Conservation (phyloP, 2,888 invertebrate genomes). For the Acanthacorydalis orientalis region DNA sequence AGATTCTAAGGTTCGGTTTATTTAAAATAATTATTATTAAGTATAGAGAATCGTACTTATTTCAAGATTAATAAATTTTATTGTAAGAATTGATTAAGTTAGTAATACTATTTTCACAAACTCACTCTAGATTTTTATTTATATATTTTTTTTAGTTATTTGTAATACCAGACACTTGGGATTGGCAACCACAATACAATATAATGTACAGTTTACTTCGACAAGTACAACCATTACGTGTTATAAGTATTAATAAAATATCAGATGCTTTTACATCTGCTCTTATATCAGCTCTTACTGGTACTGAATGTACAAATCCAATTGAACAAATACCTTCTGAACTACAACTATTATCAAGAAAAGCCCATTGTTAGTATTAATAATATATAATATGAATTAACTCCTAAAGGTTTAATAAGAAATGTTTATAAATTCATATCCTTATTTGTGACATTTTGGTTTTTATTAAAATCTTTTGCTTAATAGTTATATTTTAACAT, state of each 20-base stretch:
- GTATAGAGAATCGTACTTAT: too few species aligned
- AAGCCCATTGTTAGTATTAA: conserved; percentile 36
- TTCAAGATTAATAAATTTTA: too few species aligned
- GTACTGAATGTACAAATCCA: not conserved
- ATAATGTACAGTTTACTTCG: conserved; percentile 38
- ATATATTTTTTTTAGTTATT: conserved; percentile 35
- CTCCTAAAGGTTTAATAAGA: too few species aligned
- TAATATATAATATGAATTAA: conserved; percentile 1
- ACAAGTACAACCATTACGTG: conserved; percentile 39
- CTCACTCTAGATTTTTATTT: conserved; percentile 7
- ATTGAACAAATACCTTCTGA: conserved; percentile 1
- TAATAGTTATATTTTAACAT: too few species aligned
- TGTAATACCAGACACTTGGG: conserved; percentile 50
- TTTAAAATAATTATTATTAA: too few species aligned
- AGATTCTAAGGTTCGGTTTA: conserved; percentile 37
- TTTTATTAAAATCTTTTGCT: too few species aligned
- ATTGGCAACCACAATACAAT: conserved; percentile 42
- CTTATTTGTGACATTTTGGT: too few species aligned
- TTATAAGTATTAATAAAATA: conserved; percentile 35
- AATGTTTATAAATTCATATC: too few species aligned
- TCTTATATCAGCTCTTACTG: conserved; percentile 11
- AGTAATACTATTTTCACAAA: too few species aligned
- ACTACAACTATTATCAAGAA: conserved; percentile 31
- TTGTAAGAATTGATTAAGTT: too few species aligned
- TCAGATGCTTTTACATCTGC: conserved; percentile 30